A percentile compares a stretch with the other conserved stretches of the same genome.
These are phyloP conservation scores for Pantherophis alleghaniensis DNA, from an alignment of 2,797 vertebrate genomes.

Conservation along the genomic window DNA sequence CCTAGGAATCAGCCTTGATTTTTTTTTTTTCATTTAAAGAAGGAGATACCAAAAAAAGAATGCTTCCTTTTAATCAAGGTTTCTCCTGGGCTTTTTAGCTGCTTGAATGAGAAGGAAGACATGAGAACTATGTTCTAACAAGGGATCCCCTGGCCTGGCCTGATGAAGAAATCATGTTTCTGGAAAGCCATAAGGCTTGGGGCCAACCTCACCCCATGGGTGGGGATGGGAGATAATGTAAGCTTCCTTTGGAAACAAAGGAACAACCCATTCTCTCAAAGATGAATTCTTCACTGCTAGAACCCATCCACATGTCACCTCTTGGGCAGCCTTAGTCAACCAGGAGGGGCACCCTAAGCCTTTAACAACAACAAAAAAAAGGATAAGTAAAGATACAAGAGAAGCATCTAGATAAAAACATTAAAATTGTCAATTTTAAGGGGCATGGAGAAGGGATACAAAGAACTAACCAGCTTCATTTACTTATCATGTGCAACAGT, in stretches of 20 bases:
- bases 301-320: neutral
- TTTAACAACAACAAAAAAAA: neutral
- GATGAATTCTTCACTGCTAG: neutral
- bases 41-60: neutral
- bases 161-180: neutral
- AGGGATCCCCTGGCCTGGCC: neutral
- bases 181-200: neutral
- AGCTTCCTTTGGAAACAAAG: neutral
- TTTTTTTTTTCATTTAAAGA: neutral
- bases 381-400: neutral
- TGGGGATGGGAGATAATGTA: neutral
- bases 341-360: neutral
- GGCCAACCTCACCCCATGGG: neutral
- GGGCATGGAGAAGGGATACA: neutral
- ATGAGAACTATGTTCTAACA: neutral
- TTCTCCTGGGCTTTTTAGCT: slow-evolving; percentile 68
- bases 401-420: neutral
- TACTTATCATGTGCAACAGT: slow-evolving; percentile 35
- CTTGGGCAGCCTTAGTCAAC: neutral
- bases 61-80: slow-evolving; percentile 78
- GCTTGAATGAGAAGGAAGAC: slow-evolving; percentile 77
- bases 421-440: slow-evolving; percentile 19
- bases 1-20: neutral
- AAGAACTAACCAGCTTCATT: slow-evolving; percentile 16
- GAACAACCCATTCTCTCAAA: neutral